A percentile compares a stretch with the other conserved stretches of the same genome.
These are phyloP conservation scores for Argya squamiceps DNA, from an alignment of 2,797 vertebrate species.

Conservation along the genomic window DNA sequence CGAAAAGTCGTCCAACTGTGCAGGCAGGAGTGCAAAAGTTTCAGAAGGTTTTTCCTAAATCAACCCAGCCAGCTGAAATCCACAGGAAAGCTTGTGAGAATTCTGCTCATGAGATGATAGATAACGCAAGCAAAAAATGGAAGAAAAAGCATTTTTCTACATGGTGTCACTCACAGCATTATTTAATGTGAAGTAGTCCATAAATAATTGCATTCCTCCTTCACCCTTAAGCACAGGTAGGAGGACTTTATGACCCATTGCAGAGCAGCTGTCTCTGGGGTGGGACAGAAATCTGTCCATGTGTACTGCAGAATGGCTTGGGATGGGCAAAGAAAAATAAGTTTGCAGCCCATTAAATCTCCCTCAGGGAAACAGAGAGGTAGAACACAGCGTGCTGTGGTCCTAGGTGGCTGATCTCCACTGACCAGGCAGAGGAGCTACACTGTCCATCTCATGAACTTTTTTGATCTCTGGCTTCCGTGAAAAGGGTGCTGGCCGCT, in stretches of 20 bases:
- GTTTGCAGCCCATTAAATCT: not conserved
- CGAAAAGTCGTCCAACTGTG: slow-evolving; percentile 48
- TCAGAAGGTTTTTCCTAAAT: slow-evolving; percentile 57
- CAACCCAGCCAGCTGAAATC: slow-evolving; percentile 18
- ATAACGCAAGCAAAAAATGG: not conserved
- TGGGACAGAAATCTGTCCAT: not conserved
- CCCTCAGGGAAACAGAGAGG: not conserved
- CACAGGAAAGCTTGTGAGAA: slow-evolving; percentile 5
- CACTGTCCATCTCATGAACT: not conserved
- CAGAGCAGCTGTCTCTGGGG: not conserved
- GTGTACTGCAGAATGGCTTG: not conserved
- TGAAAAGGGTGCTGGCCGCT: not conserved
- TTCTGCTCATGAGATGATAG: slow-evolving; percentile 6
- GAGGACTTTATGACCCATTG: not conserved
- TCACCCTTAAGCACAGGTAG: not conserved
- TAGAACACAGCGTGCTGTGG: not conserved
- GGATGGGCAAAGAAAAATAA: not conserved
- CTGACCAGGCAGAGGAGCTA: not conserved
- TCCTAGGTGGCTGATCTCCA: not conserved
- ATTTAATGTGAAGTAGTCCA: not conserved
- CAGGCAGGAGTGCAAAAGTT: slow-evolving; percentile 36
- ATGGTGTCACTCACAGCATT: not conserved
- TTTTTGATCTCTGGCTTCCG: not conserved
- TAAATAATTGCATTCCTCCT: not conserved
- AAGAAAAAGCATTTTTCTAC: not conserved